Base-by-base conservation (phyloP, 2,113 vertebrate genomes). In the Australoheros scitulus region DNA sequence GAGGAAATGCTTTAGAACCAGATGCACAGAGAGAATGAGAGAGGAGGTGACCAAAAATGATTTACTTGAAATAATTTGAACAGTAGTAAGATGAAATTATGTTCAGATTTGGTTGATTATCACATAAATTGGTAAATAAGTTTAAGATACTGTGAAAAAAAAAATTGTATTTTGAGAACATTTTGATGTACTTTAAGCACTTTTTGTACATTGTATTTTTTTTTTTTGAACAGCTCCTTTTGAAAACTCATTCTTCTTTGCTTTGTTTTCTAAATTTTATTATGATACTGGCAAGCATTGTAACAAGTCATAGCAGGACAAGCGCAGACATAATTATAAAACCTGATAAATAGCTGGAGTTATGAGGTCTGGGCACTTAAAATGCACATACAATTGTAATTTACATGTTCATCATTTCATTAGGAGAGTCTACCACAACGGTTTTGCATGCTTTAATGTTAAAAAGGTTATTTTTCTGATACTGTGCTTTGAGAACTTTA, bases 1-100 rank as follows among this genome's bases (percentile, higher is more conserved):
- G 70, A 68, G 58, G 38, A 84, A 80, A 80, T 55, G 34, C 41
- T 80, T 75, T 36, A 50, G 36, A 79, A 79, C 13, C 79, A 85
- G 47, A 68, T 76, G 65, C 76, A 77, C 34, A 29, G 32, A 77
- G 24, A 9, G 22, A 75, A 15, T 14, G 32, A 74, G n/a, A 41
- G 52, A 64, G 41, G 61, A 77, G 36, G 32, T 70, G 64, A 64
- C 61, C 63, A 5, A 29, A 47, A 77, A 74, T 47, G 3, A 61
- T 24, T 38, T 24, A 55, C 32, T 20, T 29, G 29, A 11, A 11
- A 63, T 34, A 15, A 36, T 34, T 61, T 72, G 63, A 59, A 26
- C 14, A 61, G 38, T 11, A 13, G 11, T 7, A 74, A 65, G 10
- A 20, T 80, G 14, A 61, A 85, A 34, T 59, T 20, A 17, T 38